A percentile compares a stretch with the other conserved stretches of the same genome.
phyloP scores from a whole-genome alignment of 2,888 invertebrate species.

The Lepidochrysops patricia region DNA sequence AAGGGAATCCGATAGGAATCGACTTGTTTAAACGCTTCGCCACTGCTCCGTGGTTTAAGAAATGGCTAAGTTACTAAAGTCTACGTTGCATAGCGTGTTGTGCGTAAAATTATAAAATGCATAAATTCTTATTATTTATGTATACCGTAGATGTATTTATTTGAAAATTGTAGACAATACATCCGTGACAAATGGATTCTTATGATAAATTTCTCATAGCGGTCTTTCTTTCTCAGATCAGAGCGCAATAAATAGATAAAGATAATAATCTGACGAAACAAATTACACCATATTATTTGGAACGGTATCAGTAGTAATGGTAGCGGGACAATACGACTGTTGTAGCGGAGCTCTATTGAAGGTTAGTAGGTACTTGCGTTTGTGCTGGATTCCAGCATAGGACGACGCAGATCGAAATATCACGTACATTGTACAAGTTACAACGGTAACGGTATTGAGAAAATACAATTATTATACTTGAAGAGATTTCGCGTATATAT shows the following conservation, averaged over 20 bases:
- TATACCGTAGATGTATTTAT: too few species aligned
- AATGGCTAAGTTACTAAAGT: too few species aligned
- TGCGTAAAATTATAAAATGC: neutral
- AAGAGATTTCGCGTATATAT: too few species aligned
- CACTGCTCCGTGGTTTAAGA: too few species aligned
- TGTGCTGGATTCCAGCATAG: constrained; percentile 12
- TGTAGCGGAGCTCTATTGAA: constrained; percentile 31
- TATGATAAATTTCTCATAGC: neutral
- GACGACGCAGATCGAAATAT: neutral
- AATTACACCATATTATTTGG: constrained; percentile 32
- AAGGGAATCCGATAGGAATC: too few species aligned
- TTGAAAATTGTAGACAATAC: too few species aligned
- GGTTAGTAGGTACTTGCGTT: neutral
- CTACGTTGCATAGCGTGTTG: neutral
- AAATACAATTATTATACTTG: neutral
- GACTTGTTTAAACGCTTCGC: too few species aligned
- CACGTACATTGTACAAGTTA: too few species aligned
- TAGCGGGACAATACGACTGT: constrained; percentile 56
- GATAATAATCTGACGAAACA: constrained; percentile 38
- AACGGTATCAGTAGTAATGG: constrained; percentile 54
- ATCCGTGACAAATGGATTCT: neutral
- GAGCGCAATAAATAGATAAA: constrained; percentile 44
- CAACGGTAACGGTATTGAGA: constrained; percentile 1
- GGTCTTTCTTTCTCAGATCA: constrained; percentile 24
- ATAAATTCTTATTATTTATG: too few species aligned